Evolutionary conservation across 2,113 vertebrate species (phyloP).

Genomic region (Tyrannus savana): DNA sequence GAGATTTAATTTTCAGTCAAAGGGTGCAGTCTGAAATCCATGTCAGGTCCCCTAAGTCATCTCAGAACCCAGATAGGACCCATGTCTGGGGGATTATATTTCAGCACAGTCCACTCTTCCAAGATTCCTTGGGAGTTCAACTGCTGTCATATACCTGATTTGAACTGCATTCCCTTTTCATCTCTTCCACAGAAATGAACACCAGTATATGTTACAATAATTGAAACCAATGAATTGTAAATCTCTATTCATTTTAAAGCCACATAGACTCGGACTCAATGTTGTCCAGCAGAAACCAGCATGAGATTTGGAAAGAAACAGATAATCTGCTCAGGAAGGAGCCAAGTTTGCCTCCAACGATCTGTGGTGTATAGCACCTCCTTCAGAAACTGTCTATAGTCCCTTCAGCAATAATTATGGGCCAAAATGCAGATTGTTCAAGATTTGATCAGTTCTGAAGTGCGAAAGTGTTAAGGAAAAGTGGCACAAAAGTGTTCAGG

Average conservation of each 20-base stretch:
- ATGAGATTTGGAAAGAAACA: neutral
- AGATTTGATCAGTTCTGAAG: neutral
- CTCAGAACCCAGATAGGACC: constrained; percentile 70
- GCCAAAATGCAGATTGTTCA: neutral
- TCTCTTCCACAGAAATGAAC: neutral
- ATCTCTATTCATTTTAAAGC: constrained; percentile 2
- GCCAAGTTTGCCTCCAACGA: neutral
- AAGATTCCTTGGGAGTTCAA: constrained; percentile 63
- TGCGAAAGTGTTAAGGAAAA: neutral
- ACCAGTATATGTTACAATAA: constrained; percentile 4
- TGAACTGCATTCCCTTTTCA: constrained; percentile 3
- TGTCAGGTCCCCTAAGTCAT: constrained; percentile 80
- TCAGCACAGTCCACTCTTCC: constrained; percentile 43
- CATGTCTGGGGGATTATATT: constrained; percentile 65
- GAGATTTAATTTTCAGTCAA: constrained; percentile 84
- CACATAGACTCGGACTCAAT: neutral
- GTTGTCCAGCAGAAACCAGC: neutral
- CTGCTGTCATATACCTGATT: constrained; percentile 18
- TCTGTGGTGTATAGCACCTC: neutral
- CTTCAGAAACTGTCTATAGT: neutral
- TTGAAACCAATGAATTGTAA: constrained; percentile 53
- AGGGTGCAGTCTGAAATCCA: constrained; percentile 78
- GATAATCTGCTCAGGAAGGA: neutral
- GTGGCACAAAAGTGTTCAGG: neutral
- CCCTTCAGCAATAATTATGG: neutral